Percentiles rank a stretch among this genome's conserved stretches.
Conservation (phyloP, 2,888 invertebrate genomes). For the Oasisia sp. region DNA sequence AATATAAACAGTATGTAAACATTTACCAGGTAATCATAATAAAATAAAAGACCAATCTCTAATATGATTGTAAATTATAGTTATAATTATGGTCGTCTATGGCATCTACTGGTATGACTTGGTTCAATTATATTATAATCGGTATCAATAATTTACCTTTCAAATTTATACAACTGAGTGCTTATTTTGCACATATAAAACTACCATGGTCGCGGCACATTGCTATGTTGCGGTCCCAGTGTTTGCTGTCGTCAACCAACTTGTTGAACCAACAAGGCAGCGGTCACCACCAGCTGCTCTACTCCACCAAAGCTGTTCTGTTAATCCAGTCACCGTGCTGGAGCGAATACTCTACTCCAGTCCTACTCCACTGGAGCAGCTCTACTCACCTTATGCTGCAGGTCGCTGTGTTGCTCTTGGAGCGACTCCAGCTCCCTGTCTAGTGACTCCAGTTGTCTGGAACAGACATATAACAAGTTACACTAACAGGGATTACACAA, state of each 20-base stretch:
- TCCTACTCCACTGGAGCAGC: neutral
- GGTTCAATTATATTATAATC: neutral
- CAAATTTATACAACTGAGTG: neutral
- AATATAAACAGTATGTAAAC: too few species aligned
- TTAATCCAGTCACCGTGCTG: neutral
- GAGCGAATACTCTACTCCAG: neutral
- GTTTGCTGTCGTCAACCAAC: neutral
- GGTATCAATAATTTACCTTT: neutral
- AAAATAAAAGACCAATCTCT: too few species aligned
- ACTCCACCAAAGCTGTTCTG: neutral
- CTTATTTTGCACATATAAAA: neutral
- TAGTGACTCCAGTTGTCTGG: constrained; percentile 39
- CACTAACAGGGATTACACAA: neutral
- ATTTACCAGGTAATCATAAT: too few species aligned
- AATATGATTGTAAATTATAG: too few species aligned
- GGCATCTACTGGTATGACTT: neutral
- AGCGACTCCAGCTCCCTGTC: constrained; percentile 35
- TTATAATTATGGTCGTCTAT: too few species aligned
- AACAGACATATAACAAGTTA: neutral
- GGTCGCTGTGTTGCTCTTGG: constrained; percentile 33
- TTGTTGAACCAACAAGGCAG: neutral
- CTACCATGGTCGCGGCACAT: neutral
- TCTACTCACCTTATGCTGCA: constrained; percentile 35
- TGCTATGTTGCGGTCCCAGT: neutral
- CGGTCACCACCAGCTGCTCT: neutral